These are phyloP conservation scores for Herpailurus yagouaroundi DNA, from an alignment of 2,113 vertebrate genomes.

Conservation along the genomic window DNA sequence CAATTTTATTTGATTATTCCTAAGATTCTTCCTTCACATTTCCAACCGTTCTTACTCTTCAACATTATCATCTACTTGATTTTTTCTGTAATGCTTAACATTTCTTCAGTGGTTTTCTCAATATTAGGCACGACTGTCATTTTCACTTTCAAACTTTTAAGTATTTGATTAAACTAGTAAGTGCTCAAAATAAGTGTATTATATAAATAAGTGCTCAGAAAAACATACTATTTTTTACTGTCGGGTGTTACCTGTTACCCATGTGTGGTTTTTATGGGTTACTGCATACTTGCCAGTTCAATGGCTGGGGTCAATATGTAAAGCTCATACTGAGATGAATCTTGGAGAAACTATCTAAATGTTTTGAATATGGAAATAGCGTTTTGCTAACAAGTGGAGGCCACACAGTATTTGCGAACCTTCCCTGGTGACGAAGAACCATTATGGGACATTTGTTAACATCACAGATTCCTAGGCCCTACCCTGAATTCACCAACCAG, in stretches of 20 bases:
- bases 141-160: conserved; percentile 6
- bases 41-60: neutral
- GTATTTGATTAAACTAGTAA: neutral
- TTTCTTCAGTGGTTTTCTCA: conserved; percentile 1
- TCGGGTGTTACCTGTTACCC: neutral
- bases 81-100: conserved; percentile 18
- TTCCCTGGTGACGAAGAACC: neutral
- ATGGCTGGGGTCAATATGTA: neutral
- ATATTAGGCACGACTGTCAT: neutral
- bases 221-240: conserved; percentile 11
- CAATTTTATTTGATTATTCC: conserved; percentile 11
- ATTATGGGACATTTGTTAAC: neutral
- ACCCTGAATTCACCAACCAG: neutral
- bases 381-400: neutral
- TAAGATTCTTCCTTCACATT: neutral
- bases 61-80: neutral
- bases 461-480: conserved; percentile 14
- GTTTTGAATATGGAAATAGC: neutral
- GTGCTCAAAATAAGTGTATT: conserved; percentile 11
- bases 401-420: neutral
- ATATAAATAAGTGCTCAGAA: neutral
- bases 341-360: conserved; percentile 5
- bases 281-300: neutral
- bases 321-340: neutral
- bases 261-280: neutral